These are phyloP conservation scores for Orthosia cruda DNA, from an alignment of 2,888 invertebrate species.

Conservation along the genomic window DNA sequence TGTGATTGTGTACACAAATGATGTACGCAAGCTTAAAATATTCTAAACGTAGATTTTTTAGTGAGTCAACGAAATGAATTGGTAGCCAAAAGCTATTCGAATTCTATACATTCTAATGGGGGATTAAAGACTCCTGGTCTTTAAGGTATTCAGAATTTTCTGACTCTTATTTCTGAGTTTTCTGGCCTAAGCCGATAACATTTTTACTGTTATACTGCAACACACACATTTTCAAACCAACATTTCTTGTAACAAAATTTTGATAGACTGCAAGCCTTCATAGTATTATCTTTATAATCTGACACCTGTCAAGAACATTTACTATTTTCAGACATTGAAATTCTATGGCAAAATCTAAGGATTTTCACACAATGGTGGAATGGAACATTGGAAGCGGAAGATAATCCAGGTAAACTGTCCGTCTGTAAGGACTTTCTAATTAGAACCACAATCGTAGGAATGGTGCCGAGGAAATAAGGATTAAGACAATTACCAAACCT, in stretches of 20 bases:
- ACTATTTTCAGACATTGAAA: neutral
- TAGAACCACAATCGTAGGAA: conserved; percentile 56
- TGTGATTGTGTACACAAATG: too few species aligned
- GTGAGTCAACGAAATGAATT: conserved; percentile 7
- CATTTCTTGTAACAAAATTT: too few species aligned
- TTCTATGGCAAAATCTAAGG: conserved; percentile 1
- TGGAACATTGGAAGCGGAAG: conserved; percentile 42
- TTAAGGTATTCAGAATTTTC: too few species aligned
- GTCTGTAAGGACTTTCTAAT: conserved; percentile 57
- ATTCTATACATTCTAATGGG: conserved; percentile 18
- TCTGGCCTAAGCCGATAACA: too few species aligned
- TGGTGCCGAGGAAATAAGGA: conserved; percentile 52
- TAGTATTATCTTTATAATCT: too few species aligned
- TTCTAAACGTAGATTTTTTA: conserved; percentile 10
- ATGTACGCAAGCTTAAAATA: conserved; percentile 7
- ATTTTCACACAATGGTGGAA: conserved; percentile 34
- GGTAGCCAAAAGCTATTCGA: conserved; percentile 26
- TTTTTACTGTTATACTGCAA: too few species aligned
- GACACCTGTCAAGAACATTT: neutral
- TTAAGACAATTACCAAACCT: conserved; percentile 46
- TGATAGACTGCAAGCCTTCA: too few species aligned
- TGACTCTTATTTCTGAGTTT: neutral
- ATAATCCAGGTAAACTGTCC: conserved; percentile 67
- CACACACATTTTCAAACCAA: too few species aligned
- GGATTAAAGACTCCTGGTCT: neutral